Base-by-base conservation (phyloP, 2,888 invertebrate species). In the Andrena minutula region DNA sequence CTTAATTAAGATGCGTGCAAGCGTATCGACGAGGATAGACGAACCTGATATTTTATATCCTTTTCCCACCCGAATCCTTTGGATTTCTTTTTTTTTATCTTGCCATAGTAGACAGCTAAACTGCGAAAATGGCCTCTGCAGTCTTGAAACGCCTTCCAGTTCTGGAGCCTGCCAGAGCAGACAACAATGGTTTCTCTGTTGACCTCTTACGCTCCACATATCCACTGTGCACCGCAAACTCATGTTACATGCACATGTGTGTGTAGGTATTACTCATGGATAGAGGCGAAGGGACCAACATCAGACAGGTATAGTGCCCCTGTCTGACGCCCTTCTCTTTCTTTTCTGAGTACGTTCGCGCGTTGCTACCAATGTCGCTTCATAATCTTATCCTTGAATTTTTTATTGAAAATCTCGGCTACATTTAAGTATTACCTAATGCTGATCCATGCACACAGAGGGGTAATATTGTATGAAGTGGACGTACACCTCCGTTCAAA, bases 111-210 rank as follows among this genome's bases (percentile, higher is more conserved):
- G 70, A 65, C 75, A 63, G 68, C 26, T 80, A 73, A 88, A 75
- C 63, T 66, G 64, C 35, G 56, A 72, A 84, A 82, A 88, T 75
- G 56, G 51, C 68, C 53, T 78, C 56, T 69, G 32, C 61, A 69
- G 66, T 71, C 74, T 65, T 60, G 86, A 80, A 83, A 81, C 82
- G 79, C 70, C 81, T 83, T 84, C 77, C 77, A 79, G 82, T 84
- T 79, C 68, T 84, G 81, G 72, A 79, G 79, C 65, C 76, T 78
- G 77, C 75, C 73, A 76, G 23, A 56, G 81, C 87, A 91, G 91
- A 90, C 91, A 91, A 91, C 91, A 91, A 91, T 91, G 89, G 89
- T 84, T 85, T 79, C 90, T 89, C 90, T 90, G 90, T 88, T 87
- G 91, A 90, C 90, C 91, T 91, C 89, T 89, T 85, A 89, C 89